Conservation (phyloP, 1,140 invertebrate genomes). For the Oreohelix idahoensis region DNA sequence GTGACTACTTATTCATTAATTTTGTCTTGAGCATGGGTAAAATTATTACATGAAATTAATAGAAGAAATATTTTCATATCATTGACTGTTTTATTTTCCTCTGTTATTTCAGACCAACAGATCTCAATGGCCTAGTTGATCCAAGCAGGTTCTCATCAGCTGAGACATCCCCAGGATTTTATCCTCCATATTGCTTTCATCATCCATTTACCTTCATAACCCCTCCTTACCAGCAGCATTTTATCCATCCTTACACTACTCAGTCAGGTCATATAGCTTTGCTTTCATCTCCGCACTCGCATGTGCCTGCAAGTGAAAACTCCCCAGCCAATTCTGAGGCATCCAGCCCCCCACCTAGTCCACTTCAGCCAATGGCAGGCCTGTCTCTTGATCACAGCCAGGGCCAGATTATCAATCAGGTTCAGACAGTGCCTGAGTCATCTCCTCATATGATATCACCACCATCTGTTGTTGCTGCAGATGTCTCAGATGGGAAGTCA, state of each 20-base stretch:
- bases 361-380: not conserved
- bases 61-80: no score
- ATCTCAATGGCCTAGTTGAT: not conserved
- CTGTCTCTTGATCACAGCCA: not conserved
- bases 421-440: not conserved
- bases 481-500: slow-evolving; percentile 9
- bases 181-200: not conserved
- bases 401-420: not conserved
- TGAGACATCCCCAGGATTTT: not conserved
- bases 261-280: not conserved
- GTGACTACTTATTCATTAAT: no score
- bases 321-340: slow-evolving; percentile 49
- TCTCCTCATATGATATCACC: slow-evolving; percentile 21
- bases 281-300: slow-evolving; percentile 8
- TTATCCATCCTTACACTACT: not conserved
- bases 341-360: slow-evolving; percentile 57
- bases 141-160: slow-evolving; percentile 21
- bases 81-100: no score
- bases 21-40: no score
- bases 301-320: slow-evolving; percentile 23
- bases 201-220: not conserved
- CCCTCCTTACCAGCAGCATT: slow-evolving; percentile 5
- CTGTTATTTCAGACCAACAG: slow-evolving; percentile 20
- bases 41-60: no score
- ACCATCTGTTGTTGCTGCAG: slow-evolving; percentile 13